Evolutionary conservation across 2,888 invertebrate species (phyloP).

Genomic region (Heliconius charithonia): DNA sequence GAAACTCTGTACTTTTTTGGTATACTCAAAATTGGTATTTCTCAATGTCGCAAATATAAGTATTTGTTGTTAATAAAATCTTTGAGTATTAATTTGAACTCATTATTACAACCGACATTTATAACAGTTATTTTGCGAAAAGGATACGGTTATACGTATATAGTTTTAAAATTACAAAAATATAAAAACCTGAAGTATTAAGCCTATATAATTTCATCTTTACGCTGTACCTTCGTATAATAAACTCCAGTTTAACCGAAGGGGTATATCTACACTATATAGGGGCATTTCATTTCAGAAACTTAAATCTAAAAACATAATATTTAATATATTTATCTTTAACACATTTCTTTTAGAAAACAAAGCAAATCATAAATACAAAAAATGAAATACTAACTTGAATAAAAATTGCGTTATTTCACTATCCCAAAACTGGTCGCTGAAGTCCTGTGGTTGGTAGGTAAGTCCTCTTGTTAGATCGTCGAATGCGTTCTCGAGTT

Average conservation of each 20-base stretch:
- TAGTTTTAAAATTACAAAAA: too few species aligned
- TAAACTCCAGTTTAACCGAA: neutral
- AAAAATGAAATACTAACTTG: conserved; percentile 59
- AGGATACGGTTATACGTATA: too few species aligned
- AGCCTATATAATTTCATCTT: too few species aligned
- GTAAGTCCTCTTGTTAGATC: conserved; percentile 89
- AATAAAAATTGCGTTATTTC: conserved; percentile 85
- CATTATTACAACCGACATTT: neutral
- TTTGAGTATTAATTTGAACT: neutral
- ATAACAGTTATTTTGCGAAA: too few species aligned
- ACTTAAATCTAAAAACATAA: neutral
- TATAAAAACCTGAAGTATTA: too few species aligned
- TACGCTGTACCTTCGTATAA: neutral
- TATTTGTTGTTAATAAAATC: too few species aligned
- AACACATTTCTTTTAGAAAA: neutral
- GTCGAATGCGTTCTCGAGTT: conserved; percentile 87
- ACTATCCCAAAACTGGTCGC: conserved; percentile 90
- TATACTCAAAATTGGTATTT: neutral
- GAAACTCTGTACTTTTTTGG: neutral
- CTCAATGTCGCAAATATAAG: neutral
- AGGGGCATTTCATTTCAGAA: neutral
- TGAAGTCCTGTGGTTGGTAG: conserved; percentile 89
- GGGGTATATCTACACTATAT: neutral
- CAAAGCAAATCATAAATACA: neutral
- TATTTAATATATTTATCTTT: neutral